A percentile compares a stretch with the other conserved stretches of the same genome.
Evolutionary conservation across 2,113 vertebrate genomes (phyloP).

Genomic region (Crotalus helleri): DNA sequence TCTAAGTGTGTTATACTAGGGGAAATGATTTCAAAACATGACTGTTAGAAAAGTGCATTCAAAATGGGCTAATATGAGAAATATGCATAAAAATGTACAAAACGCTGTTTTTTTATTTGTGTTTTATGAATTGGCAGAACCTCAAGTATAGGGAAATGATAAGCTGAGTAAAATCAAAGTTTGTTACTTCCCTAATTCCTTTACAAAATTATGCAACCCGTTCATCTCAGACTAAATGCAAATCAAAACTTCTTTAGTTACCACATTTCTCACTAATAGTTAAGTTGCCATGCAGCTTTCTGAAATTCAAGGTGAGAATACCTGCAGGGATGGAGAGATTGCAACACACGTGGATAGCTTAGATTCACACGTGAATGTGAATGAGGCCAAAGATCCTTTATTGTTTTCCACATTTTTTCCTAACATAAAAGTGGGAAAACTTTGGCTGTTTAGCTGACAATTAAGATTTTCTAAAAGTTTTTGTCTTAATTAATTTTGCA

Average conservation of each 20-base stretch:
- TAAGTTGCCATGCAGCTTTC: background rate
- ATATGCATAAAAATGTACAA: background rate
- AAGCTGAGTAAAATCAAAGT: background rate
- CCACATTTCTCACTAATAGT: background rate
- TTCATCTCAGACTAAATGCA: background rate
- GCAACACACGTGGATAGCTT: background rate
- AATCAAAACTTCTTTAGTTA: background rate
- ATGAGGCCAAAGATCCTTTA: background rate
- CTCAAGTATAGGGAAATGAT: background rate
- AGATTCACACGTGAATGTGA: background rate
- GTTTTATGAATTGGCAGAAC: background rate
- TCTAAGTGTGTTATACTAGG: background rate
- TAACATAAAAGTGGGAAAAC: background rate
- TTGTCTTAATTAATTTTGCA: background rate
- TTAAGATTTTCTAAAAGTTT: background rate
- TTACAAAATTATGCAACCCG: background rate
- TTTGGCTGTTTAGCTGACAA: background rate
- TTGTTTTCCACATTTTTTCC: background rate
- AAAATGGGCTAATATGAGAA: background rate
- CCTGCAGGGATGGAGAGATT: background rate
- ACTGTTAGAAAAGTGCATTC: background rate
- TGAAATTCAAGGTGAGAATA: background rate
- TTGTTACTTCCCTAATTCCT: background rate
- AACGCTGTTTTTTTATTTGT: background rate
- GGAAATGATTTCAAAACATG: background rate